These are phyloP conservation scores for Teleiodes luculella DNA, from an alignment of 2,888 invertebrate genomes.

Conservation along the genomic window DNA sequence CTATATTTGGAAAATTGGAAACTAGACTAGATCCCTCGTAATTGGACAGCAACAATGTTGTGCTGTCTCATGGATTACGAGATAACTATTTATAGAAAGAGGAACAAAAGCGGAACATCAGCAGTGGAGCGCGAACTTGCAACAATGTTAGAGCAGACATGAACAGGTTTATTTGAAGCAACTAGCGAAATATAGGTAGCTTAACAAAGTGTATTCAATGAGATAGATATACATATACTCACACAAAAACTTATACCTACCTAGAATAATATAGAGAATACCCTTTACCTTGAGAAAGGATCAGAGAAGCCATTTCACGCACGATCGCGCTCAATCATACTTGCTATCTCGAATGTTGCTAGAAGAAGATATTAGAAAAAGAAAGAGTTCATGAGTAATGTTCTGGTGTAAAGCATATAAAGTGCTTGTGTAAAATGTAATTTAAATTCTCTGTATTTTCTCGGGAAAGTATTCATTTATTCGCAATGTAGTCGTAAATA, in stretches of 20 bases:
- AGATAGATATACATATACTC: not conserved
- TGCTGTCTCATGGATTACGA: constrained; percentile 26
- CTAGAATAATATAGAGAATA: constrained; percentile 5
- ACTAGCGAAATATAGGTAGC: no score
- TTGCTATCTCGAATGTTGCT: constrained; percentile 41
- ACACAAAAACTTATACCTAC: no score
- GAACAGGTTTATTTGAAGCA: no score
- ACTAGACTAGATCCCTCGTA: constrained; percentile 31
- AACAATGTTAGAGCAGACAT: no score
- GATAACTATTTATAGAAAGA: no score
- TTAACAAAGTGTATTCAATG: no score
- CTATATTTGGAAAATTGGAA: constrained; percentile 48
- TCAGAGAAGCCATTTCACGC: constrained; percentile 61
- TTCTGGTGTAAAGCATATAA: not conserved
- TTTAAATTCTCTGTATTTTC: no score
- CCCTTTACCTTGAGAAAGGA: constrained; percentile 40
- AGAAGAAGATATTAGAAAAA: constrained; percentile 22
- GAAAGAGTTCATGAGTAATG: constrained; percentile 10
- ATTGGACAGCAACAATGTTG: constrained; percentile 48
- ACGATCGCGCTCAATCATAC: constrained; percentile 59
- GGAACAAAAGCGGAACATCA: no score
- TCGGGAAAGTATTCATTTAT: no score
- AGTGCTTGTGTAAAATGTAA: not conserved
- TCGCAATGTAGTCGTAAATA: no score
- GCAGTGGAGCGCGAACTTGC: no score